These are phyloP conservation scores for Aleiodes alternator DNA, from an alignment of 2,888 invertebrate genomes.

Conservation along the genomic window DNA sequence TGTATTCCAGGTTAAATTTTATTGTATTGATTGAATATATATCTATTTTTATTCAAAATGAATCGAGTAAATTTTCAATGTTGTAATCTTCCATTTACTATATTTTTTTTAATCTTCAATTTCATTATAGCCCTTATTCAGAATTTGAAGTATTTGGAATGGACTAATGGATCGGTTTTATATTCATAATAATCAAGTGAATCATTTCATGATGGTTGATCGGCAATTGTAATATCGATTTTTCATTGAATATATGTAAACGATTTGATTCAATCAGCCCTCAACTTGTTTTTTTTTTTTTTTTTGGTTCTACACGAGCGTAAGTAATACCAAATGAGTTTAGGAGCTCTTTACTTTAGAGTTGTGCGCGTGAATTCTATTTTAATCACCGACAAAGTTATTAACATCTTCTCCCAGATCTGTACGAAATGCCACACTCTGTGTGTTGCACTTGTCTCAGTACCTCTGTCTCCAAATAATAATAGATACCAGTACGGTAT, in stretches of 20 bases:
- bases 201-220: too few relatives aligned
- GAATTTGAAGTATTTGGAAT: too few relatives aligned
- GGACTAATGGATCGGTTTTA: too few relatives aligned
- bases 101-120: too few relatives aligned
- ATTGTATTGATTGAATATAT: background rate
- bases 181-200: too few relatives aligned
- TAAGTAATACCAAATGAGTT: constrained; percentile 24
- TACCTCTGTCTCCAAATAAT: constrained; percentile 48
- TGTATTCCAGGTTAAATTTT: constrained; percentile 6
- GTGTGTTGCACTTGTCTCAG: constrained; percentile 41
- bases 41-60: too few relatives aligned
- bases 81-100: too few relatives aligned
- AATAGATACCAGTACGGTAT: constrained; percentile 49
- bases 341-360: constrained; percentile 31
- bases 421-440: constrained; percentile 42
- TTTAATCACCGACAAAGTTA: constrained; percentile 60
- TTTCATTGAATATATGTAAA: background rate
- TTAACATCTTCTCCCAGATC: constrained; percentile 58
- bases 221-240: too few relatives aligned
- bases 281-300: background rate
- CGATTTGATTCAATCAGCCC: background rate
- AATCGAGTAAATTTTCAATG: too few relatives aligned
- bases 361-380: constrained; percentile 55
- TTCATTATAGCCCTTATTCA: too few relatives aligned
- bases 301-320: background rate